These are phyloP conservation scores for Luidia sarsii DNA, from an alignment of 53 echinoderm and acorn worm species.

Conservation along the genomic window DNA sequence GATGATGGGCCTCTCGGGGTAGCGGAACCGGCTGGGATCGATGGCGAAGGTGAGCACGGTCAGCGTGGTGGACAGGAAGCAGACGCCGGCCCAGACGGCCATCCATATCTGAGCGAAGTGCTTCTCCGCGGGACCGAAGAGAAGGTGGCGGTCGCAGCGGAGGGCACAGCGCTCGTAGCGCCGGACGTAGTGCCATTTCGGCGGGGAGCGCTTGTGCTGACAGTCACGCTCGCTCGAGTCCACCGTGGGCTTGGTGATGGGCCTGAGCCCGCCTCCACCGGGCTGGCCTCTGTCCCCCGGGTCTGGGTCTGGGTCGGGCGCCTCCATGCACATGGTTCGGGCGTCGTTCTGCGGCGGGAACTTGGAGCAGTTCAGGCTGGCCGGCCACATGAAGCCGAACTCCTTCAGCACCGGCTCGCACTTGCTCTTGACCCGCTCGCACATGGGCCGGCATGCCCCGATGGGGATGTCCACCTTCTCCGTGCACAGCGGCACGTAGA, in stretches of 20 bases:
- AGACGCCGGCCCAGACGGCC: constrained; percentile 95
- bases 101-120: constrained; percentile 97
- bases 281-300: constrained; percentile 17
- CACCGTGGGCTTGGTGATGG: constrained; percentile 17
- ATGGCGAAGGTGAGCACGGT: constrained; percentile 93
- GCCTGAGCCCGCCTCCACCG: constrained; percentile 44
- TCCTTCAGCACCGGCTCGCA: constrained; percentile 96
- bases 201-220: constrained; percentile 68
- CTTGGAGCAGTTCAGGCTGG: constrained; percentile 85
- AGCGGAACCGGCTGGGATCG: constrained; percentile 90
- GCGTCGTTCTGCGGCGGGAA: constrained; percentile 78
- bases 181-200: constrained; percentile 92
- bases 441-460: constrained; percentile 91
- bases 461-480: constrained; percentile 92
- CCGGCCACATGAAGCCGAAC: constrained; percentile 96
- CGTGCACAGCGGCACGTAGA: constrained; percentile 89
- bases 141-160: constrained; percentile 71
- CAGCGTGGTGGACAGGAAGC: constrained; percentile 87
- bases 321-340: constrained; percentile 88
- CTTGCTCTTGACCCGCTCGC: constrained; percentile 81
- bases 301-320: constrained; percentile 49
- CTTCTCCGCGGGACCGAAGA: constrained; percentile 75
- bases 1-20: constrained; percentile 97
- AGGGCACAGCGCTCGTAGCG: constrained; percentile 87
- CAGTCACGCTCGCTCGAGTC: constrained; percentile 69